A percentile compares a stretch with the other conserved stretches of the same genome.
These are phyloP conservation scores for Andrena bicolor DNA, from an alignment of 2,888 invertebrate species.

Conservation along the genomic window DNA sequence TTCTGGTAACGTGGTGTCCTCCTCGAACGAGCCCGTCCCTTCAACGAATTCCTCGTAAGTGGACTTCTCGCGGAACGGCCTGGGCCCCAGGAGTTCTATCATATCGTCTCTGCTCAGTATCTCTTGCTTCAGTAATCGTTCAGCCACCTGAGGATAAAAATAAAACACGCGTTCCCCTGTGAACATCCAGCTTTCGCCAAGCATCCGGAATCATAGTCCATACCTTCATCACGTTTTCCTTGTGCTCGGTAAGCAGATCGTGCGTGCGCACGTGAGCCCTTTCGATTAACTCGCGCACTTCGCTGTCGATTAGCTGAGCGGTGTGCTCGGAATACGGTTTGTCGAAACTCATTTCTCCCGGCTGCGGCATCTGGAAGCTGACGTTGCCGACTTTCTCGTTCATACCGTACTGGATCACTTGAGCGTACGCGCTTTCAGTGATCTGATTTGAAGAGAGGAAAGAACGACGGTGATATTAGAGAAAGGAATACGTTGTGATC, in stretches of 20 bases:
- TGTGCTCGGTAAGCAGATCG: slow-evolving; percentile 91
- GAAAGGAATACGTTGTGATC: neutral
- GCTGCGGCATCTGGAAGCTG: slow-evolving; percentile 97
- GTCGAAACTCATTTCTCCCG: slow-evolving; percentile 96
- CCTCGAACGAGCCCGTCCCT: slow-evolving; percentile 98
- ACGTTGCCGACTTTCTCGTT: slow-evolving; percentile 98
- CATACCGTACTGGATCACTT: slow-evolving; percentile 99
- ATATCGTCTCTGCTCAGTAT: slow-evolving; percentile 98
- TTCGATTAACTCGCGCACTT: slow-evolving; percentile 93
- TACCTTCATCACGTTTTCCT: slow-evolving; percentile 94
- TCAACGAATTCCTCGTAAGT: slow-evolving; percentile 99
- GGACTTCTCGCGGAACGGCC: slow-evolving; percentile 99
- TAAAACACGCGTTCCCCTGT: neutral
- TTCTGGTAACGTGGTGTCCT: slow-evolving; percentile 97
- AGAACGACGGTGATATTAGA: neutral
- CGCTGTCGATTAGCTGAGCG: slow-evolving; percentile 97
- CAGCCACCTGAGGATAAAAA: slow-evolving; percentile 87
- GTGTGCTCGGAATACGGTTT: slow-evolving; percentile 99
- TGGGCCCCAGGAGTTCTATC: slow-evolving; percentile 96
- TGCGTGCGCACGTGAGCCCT: slow-evolving; percentile 93
- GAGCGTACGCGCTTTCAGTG: slow-evolving; percentile 98
- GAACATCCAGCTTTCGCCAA: neutral
- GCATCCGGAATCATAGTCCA: slow-evolving; percentile 11
- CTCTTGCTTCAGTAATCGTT: slow-evolving; percentile 96
- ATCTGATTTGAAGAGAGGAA: slow-evolving; percentile 70